These are phyloP conservation scores for Tachypleus tridentatus DNA, from an alignment of 1,140 invertebrate species.

Conservation along the genomic window DNA sequence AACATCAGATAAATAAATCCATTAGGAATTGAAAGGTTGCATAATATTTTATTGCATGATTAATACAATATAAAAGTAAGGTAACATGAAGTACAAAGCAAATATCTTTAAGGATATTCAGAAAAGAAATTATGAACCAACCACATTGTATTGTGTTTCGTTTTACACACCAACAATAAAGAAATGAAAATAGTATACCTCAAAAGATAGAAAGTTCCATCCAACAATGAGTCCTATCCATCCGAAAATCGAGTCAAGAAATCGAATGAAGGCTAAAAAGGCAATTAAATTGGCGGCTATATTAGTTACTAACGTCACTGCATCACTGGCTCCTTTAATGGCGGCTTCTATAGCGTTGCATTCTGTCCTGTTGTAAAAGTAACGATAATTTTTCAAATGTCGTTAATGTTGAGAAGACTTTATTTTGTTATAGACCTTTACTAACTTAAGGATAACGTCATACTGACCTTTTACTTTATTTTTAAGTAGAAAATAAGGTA, in stretches of 20 bases:
- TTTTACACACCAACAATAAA: not conserved
- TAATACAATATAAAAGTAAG: no score
- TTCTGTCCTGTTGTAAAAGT: conserved; percentile 48
- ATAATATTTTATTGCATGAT: no score
- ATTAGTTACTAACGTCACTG: conserved; percentile 66
- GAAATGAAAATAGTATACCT: conserved; percentile 28
- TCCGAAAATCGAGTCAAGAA: conserved; percentile 61
- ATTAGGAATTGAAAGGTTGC: no score
- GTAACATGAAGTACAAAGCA: no score
- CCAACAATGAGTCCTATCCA: conserved; percentile 71
- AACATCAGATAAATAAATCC: no score
- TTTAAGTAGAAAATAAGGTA: no score
- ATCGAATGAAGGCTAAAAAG: conserved; percentile 72
- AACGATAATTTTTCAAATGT: not conserved
- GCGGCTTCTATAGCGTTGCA: conserved; percentile 64
- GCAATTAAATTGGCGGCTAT: conserved; percentile 87
- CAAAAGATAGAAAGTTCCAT: conserved; percentile 36
- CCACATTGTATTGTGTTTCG: no score
- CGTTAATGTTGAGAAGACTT: not conserved
- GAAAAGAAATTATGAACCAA: no score
- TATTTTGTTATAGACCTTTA: no score
- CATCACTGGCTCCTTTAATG: conserved; percentile 66
- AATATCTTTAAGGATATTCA: no score
- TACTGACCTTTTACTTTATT: no score
- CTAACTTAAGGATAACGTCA: no score